Base-by-base conservation (phyloP, 2,888 invertebrate species). In the Aporophyla nigra region DNA sequence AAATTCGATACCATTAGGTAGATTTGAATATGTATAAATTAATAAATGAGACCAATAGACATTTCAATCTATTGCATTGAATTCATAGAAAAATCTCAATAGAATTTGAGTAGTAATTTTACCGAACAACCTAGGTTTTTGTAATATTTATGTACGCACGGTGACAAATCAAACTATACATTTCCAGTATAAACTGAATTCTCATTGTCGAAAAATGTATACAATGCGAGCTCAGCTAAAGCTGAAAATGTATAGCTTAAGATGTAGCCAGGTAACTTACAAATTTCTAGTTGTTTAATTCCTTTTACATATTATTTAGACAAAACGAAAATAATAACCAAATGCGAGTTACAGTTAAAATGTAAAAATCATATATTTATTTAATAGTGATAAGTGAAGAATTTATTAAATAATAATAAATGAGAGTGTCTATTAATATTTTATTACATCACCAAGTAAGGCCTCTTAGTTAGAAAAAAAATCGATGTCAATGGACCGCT, bases 351-450 rank as follows among this genome's bases (percentile, higher is more conserved):
- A 72, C 65, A 75, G 24, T 76, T 67, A 33, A 77, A 76, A 84
- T 82, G 76, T 84, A 78, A 78, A 80, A 77, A 80, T 53, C 43
- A 74, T 78, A 84, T 87, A 88, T 87, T 87, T 88, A 89, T 88
- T 86, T 81, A 16, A 80, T 88, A 87, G 83, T 76, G 67, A 63
- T 88, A 89, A 87, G 85, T 54, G 78, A 88, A 86, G 84, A 88
- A 90, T 91, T 91, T 91, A 90, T 90, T 89, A 82, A 80, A 82
- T 86, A 86, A 83, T 71, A 75, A 75, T 84, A 70, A 80, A 83
- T 77, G 69, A 68, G 75, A 82, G 78, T 79, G 81, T 87, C 82
- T 82, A 79, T 79, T 80, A 27, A 83, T 89, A 88, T 85, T 81
- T 86, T 87, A 88, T 66, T 80, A 88, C 78, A 70, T 82, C 86